Conservation (phyloP, 2,113 vertebrate genomes). For the Trichechus manatus region DNA sequence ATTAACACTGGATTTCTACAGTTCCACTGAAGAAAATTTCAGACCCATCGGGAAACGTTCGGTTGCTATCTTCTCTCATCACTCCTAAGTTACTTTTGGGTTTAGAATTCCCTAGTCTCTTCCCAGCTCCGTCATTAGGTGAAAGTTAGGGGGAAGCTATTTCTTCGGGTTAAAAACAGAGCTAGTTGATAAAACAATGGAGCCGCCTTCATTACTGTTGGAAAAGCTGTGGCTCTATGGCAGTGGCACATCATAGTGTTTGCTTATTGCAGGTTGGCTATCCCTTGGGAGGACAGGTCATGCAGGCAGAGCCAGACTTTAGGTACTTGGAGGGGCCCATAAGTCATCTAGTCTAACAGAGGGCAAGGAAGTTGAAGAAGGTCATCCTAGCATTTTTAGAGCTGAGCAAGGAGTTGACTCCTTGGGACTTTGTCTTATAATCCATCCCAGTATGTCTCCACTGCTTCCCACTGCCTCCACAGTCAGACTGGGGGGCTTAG, state of each 20-base stretch:
- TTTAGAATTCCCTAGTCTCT: neutral
- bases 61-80: neutral
- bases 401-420: neutral
- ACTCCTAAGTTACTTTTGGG: neutral
- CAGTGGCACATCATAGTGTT: neutral
- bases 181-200: neutral
- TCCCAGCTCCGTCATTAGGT: neutral
- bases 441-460: neutral
- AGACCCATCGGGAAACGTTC: neutral
- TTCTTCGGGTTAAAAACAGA: slow-evolving; percentile 13
- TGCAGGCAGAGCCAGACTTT: neutral
- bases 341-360: neutral
- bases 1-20: neutral
- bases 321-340: neutral
- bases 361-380: neutral
- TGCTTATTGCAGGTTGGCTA: neutral
- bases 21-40: neutral
- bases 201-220: neutral
- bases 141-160: neutral
- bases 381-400: neutral
- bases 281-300: neutral
- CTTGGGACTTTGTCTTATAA: neutral
- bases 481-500: neutral
- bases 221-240: neutral
- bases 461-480: neutral